Conservation (phyloP, 2,888 invertebrate genomes). For the Iphiclides podalirius region DNA sequence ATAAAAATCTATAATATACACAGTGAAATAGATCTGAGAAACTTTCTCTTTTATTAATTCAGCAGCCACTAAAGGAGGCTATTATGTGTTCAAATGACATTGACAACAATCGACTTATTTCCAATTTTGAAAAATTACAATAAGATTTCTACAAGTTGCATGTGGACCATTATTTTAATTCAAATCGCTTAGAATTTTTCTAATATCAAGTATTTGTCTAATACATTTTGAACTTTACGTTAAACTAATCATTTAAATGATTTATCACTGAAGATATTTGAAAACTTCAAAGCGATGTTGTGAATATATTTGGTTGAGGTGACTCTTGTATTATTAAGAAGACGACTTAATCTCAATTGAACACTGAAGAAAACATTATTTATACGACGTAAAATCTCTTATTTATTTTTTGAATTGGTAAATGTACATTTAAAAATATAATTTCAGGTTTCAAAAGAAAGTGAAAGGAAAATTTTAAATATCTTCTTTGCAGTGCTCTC, state of each 20-base stretch:
- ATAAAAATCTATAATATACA: too few relatives aligned
- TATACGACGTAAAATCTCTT: slow-evolving; percentile 2
- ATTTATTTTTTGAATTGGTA: slow-evolving; percentile 6
- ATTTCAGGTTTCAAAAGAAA: slow-evolving; percentile 3
- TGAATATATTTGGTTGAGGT: background rate
- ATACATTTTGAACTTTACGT: too few relatives aligned
- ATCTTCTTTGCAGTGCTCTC: slow-evolving; percentile 24
- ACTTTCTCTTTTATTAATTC: too few relatives aligned
- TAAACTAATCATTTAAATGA: too few relatives aligned
- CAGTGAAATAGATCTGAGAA: too few relatives aligned
- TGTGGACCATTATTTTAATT: too few relatives aligned
- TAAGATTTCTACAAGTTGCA: too few relatives aligned
- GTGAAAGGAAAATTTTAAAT: slow-evolving; percentile 28
- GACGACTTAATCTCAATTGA: slow-evolving; percentile 6
- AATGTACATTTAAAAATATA: slow-evolving; percentile 19
- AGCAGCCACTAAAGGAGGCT: too few relatives aligned
- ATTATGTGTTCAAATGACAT: too few relatives aligned
- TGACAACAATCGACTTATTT: too few relatives aligned
- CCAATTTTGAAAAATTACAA: too few relatives aligned
- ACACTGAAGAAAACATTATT: slow-evolving; percentile 1
- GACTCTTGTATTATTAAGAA: too few relatives aligned
- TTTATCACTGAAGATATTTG: background rate
- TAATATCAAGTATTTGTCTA: background rate
- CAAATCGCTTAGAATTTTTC: background rate
- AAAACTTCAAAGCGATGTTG: background rate